Evolutionary conservation across 2,113 vertebrate genomes (phyloP), one percentile per base, ranked within the genome.

Genomic region (Prinia subflava): DNA sequence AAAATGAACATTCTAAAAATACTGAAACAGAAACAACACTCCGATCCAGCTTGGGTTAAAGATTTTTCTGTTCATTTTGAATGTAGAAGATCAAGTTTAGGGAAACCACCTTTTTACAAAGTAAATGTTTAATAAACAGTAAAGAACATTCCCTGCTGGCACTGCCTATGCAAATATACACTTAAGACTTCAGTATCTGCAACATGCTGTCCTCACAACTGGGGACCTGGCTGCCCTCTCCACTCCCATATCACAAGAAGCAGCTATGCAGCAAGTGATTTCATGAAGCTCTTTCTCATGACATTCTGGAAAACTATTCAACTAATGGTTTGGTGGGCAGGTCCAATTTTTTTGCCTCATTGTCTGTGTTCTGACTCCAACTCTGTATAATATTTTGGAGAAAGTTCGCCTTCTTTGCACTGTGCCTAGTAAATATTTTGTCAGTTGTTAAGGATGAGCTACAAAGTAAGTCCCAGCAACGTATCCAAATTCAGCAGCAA

Each of bases 381-480:
- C 95, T 97, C 96, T 93, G 96, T 97, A 97, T 98, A 97, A 97
- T 98, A 98, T 98, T 98, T 98, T 98, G 97, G 98, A 98, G 98
- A 98, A 97, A 97, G 96, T 97, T 98, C 76, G 85, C 97, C 96
- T 98, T 97, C 98, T 97, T 97, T 96, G 97, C 95, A 89, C 97
- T n/a, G 95, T 97, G 97, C 98, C 88, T 96, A 98, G 98, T 98
- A 98, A 99, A 99, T 98, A 98, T 98, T 99, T 98, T 98, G 97
- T 98, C 98, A 98, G 98, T 98, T 98, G 98, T 98, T 98, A 98
- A 97, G 98, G 98, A 98, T 98, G 98, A 98, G 97, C 98, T 98
- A 95, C 96, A 94, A 96, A 96, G 92, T 97, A 94, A 97, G 97
- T 98, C 97, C 96, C 96, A 78, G 94, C 85, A 97, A 98, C 49